Base-by-base conservation (phyloP, 2,113 vertebrate genomes). In the Dasypus novemcinctus region DNA sequence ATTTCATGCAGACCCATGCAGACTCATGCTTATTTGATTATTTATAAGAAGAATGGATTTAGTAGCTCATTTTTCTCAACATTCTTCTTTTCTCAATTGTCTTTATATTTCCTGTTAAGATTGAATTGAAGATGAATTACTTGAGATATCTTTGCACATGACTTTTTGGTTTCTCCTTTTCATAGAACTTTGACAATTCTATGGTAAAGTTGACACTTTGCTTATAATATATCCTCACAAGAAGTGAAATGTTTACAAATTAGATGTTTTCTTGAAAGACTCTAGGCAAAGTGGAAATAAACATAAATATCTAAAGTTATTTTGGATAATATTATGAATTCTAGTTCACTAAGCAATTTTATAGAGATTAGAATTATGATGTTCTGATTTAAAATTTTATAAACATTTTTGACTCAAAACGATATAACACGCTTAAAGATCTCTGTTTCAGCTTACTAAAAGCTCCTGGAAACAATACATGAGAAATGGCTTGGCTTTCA, bases 241-340 rank as follows among this genome's bases (percentile, higher is more conserved):
- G 27, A 81, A 49, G 76, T 29, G 8, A 80, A 84, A 75, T 75
- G 43, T 89, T 91, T 84, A 69, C 29, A 91, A 88, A 68, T 76
- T 64, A 54, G 38, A 52, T 29, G 33, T 76, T 93, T 93, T 81
- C 27, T 43, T 93, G 61, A 89, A 96, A 75, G 10, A 15, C 12
- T 82, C 87, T 89, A 20, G 27, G 27, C 36, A 84, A 52, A 87
- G 68, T 52, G 9, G 31, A 93, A 68, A 87, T 68, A 59, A 96
- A 93, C 31, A 74, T 13, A 61, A 7, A n/a, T 79, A n/a, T 82
- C 54, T 83, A 83, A 92, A 36, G 21, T 71, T 72, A 49, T 85
- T 94, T 86, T 83, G 36, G 12, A 89, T 96, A 89, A 82, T 72
- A 2, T 80, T 69, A 66, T 52, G 54, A 93, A 85, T 76, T 2